A percentile compares a stretch with the other conserved stretches of the same genome.
Conservation (phyloP, 2,113 vertebrate genomes). For the Hydrolagus affinis region DNA sequence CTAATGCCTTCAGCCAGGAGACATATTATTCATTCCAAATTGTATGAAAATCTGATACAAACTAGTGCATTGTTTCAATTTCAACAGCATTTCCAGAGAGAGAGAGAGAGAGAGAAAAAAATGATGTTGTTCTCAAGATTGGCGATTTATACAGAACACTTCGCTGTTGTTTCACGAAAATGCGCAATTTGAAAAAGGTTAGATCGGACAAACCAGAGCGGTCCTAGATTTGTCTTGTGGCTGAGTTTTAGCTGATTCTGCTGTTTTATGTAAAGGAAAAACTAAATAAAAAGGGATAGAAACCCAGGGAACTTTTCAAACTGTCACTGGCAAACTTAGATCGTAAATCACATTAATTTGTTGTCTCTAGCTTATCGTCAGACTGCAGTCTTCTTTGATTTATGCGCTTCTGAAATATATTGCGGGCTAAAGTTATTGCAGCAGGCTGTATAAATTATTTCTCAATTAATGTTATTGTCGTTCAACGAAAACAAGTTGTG, state of each 20-base stretch:
- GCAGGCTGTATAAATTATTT: slow-evolving; percentile 31
- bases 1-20: slow-evolving; percentile 60
- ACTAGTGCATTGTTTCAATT: slow-evolving; percentile 57
- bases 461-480: slow-evolving; percentile 30
- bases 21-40: slow-evolving; percentile 69
- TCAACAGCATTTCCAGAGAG: slow-evolving; percentile 42
- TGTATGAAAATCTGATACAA: slow-evolving; percentile 62
- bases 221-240: slow-evolving; percentile 44
- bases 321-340: slow-evolving; percentile 66
- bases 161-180: slow-evolving; percentile 46
- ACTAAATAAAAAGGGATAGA: slow-evolving; percentile 50
- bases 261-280: slow-evolving; percentile 49
- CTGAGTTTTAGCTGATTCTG: slow-evolving; percentile 52
- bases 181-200: slow-evolving; percentile 52
- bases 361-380: slow-evolving; percentile 64
- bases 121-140: slow-evolving; percentile 33
- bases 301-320: slow-evolving; percentile 61
- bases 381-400: slow-evolving; percentile 63
- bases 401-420: slow-evolving; percentile 67
- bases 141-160: slow-evolving; percentile 21
- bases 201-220: slow-evolving; percentile 45
- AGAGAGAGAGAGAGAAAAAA: slow-evolving; percentile 43
- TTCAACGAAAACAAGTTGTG: slow-evolving; percentile 26
- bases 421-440: slow-evolving; percentile 54
- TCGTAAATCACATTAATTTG: slow-evolving; percentile 81